Conservation (phyloP, 30 jellyfish, hydroid and myxozoan genomes). For the Turritopsis dohrnii region DNA sequence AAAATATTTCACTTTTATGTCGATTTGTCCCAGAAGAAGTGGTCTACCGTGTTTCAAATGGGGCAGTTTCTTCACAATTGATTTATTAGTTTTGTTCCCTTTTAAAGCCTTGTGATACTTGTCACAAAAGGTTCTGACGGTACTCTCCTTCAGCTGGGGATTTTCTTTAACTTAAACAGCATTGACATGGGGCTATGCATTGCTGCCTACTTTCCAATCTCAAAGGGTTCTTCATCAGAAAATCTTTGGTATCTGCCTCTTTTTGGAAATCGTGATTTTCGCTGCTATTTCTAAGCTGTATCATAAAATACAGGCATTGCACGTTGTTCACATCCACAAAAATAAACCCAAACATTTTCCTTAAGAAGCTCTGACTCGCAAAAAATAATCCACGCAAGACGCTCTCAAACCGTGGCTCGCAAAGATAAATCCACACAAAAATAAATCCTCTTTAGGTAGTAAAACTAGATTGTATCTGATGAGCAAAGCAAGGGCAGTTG, state of each 20-base stretch:
- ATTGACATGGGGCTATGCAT: neutral
- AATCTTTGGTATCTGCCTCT: neutral
- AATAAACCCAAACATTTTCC: too few species aligned
- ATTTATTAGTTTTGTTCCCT: neutral
- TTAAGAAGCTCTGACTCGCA: too few species aligned
- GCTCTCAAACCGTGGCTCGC: too few species aligned
- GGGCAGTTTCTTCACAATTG: neutral
- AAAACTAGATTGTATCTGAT: too few species aligned
- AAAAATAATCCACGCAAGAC: too few species aligned
- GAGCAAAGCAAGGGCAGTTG: too few species aligned
- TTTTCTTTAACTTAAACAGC: neutral
- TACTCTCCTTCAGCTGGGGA: slow-evolving; percentile 1
- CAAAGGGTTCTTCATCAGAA: neutral
- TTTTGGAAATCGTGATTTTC: too few species aligned
- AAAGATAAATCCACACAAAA: too few species aligned
- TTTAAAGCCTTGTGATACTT: neutral
- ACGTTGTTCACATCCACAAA: too few species aligned
- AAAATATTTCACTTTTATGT: neutral
- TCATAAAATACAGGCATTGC: too few species aligned
- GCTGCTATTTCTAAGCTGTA: too few species aligned
- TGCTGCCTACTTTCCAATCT: slow-evolving; percentile 2
- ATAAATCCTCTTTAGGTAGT: too few species aligned
- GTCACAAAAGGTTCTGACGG: slow-evolving; percentile 4
- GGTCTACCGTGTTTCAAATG: neutral
- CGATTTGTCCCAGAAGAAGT: neutral